Conservation (phyloP, 2,888 invertebrate species). For the Megamerina dolium region DNA sequence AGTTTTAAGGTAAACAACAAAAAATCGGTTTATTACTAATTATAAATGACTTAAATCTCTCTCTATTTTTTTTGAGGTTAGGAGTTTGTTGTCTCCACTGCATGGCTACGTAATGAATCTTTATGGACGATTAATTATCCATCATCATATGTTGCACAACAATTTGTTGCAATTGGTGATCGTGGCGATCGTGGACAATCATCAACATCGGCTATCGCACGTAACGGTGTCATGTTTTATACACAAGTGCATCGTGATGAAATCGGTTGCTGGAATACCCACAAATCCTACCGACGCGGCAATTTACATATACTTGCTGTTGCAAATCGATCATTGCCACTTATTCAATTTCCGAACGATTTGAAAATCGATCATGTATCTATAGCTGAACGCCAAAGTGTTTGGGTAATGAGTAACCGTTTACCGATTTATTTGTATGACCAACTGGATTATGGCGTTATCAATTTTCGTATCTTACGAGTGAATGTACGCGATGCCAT, state of each 20-base stretch:
- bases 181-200: conserved; percentile 58
- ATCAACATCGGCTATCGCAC: conserved; percentile 67
- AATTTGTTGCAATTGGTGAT: conserved; percentile 45
- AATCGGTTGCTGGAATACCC: conserved; percentile 74
- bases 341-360: conserved; percentile 75
- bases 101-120: conserved; percentile 58
- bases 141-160: conserved; percentile 36
- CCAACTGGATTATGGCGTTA: conserved; percentile 56
- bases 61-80: neutral
- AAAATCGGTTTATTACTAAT: neutral
- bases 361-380: conserved; percentile 66
- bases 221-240: conserved; percentile 66
- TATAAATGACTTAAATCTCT: neutral
- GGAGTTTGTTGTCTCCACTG: conserved; percentile 68
- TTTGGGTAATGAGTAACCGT: conserved; percentile 73
- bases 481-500: conserved; percentile 61
- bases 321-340: conserved; percentile 41
- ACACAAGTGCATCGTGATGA: conserved; percentile 71
- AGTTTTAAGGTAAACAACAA: conserved; percentile 55
- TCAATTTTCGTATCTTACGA: conserved; percentile 69
- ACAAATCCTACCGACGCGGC: conserved; percentile 59
- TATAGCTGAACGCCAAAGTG: conserved; percentile 52
- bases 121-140: conserved; percentile 46
- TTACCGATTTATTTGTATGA: conserved; percentile 68
- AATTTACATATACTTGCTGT: conserved; percentile 52